Evolutionary conservation across 2,888 invertebrate species (phyloP), one percentile per base, ranked within the genome.

Genomic region (Caenorhabditis doughertyi): DNA sequence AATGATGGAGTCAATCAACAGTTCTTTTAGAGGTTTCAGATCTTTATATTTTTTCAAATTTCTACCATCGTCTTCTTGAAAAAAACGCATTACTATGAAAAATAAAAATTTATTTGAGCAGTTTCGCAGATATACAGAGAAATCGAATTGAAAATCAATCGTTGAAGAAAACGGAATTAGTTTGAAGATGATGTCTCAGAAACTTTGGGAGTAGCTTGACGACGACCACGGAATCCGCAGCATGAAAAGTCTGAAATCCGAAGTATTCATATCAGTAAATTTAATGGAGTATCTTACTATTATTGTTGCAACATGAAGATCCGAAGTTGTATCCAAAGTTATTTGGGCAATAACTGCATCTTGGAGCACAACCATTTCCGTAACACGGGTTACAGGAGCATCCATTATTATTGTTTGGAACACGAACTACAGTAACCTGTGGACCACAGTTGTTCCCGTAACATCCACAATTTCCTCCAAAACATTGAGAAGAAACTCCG

Each of bases 291-390:
- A 42, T 27, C 67, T 67, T 18, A 79, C 77, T 79, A 55, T 79
- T 79, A 25, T 64, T 70, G 32, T 79, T 79, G 56, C 77, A 79
- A 42, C 77, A 79, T 16, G 70, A 70, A 39, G 62, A 64, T 44
- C 77, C 70, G 4, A 39, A 49, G 58, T 25, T 29, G 13, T 16
- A 39, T 47, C 44, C 44, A 47, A 47, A 47, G 18, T 25, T 39
- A 39, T 39, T 23, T 23, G 70, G 70, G 42, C 77, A 79, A 29
- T 62, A 79, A 42, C 18, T 70, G 67, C 76, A 76, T 68, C 76
- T 67, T 42, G 76, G 76, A 51, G 76, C 67, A 60, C 76, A 76
- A 39, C 51, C 42, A 29, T 60, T 67, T 53, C 70, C 70, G 25
- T 29, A 70, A 47, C 77, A 79, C 11, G 35, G 47, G 16, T 70